phyloP scores from a whole-genome alignment of 2,888 invertebrate species.

The Tachystola acroxantha region DNA sequence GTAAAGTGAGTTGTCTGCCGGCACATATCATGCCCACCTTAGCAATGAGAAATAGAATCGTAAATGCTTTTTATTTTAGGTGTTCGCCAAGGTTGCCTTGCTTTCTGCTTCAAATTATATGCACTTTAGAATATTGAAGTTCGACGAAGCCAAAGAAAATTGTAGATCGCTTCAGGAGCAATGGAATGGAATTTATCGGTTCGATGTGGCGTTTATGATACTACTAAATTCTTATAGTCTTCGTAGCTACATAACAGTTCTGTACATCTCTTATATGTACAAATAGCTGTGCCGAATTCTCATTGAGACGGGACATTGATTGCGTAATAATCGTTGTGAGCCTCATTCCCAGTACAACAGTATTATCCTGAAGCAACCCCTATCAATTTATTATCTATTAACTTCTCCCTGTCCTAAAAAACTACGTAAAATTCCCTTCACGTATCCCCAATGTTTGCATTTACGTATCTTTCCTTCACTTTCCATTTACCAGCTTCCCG shows the following conservation, averaged over 20 bases:
- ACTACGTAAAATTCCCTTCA: constrained; percentile 39
- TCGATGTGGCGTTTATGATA: not conserved
- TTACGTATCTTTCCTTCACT: constrained; percentile 38
- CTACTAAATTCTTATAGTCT: not conserved
- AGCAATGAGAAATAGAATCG: constrained; percentile 40
- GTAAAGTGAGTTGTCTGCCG: constrained; percentile 49
- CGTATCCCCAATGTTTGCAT: constrained; percentile 47
- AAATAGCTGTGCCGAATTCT: too few species aligned
- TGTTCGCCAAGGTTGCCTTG: not conserved
- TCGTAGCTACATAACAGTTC: not conserved
- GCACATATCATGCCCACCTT: constrained; percentile 31
- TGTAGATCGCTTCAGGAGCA: not conserved
- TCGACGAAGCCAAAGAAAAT: not conserved
- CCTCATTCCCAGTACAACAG: not conserved
- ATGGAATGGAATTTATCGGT: not conserved
- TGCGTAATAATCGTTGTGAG: not conserved
- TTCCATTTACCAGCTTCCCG: constrained; percentile 41
- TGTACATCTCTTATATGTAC: not conserved
- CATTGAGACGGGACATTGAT: not conserved
- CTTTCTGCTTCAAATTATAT: not conserved
- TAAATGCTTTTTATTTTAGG: constrained; percentile 34
- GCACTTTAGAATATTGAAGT: constrained; percentile 2
- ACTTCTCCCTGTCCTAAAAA: constrained; percentile 5
- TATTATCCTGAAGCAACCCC: constrained; percentile 18
- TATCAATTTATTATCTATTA: constrained; percentile 16